These are phyloP conservation scores for Caenorhabditis sp. DNA, from an alignment of 2,888 invertebrate species.

Conservation along the genomic window DNA sequence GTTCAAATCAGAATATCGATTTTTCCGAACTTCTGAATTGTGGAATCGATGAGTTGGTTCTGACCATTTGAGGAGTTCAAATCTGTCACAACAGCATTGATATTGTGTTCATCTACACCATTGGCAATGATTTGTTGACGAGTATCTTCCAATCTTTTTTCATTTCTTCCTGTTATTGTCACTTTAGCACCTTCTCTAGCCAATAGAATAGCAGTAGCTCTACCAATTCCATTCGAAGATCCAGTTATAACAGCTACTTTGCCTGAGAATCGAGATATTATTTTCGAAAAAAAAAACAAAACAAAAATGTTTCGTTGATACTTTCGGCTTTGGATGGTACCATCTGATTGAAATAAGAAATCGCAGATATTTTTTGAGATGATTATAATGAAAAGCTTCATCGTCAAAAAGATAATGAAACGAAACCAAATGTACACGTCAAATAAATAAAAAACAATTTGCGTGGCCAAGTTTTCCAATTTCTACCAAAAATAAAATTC, in stretches of 20 bases:
- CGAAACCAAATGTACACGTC: too few relatives aligned
- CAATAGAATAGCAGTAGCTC: conserved; percentile 33
- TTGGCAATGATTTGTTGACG: conserved; percentile 16
- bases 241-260: conserved; percentile 9
- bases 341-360: too few relatives aligned
- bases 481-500: too few relatives aligned
- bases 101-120: conserved; percentile 10
- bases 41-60: conserved; percentile 10
- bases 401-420: too few relatives aligned
- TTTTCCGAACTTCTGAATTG: conserved; percentile 21
- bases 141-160: conserved; percentile 26
- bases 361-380: too few relatives aligned
- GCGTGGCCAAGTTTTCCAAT: too few relatives aligned
- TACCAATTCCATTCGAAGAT: conserved; percentile 45
- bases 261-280: not conserved
- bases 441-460: too few relatives aligned
- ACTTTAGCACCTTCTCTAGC: conserved; percentile 46
- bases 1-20: conserved; percentile 29
- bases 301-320: too few relatives aligned
- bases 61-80: conserved; percentile 14
- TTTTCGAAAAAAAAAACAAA: too few relatives aligned
- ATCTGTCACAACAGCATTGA: conserved; percentile 18
- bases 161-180: conserved; percentile 41
- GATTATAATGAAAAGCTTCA: too few relatives aligned
- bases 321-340: too few relatives aligned